A percentile compares a stretch with the other conserved stretches of the same genome.
phyloP scores from a whole-genome alignment of 2,888 invertebrate genomes.

The Temnothorax rugatulus region DNA sequence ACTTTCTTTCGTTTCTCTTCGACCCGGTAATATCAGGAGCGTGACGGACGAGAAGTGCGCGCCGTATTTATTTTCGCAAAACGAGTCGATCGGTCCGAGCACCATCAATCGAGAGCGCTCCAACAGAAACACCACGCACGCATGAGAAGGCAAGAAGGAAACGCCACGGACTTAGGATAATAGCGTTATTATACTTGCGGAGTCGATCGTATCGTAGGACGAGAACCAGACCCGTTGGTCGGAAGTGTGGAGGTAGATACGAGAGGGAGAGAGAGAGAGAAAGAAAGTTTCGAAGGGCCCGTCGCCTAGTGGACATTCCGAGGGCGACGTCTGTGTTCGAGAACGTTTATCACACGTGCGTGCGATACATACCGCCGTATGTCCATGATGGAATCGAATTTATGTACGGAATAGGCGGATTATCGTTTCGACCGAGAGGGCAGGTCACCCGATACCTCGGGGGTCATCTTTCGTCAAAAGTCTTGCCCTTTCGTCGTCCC shows the following conservation, averaged over 20 bases:
- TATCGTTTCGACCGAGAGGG: constrained; percentile 49
- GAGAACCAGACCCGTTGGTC: constrained; percentile 70
- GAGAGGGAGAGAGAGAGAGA: constrained; percentile 13
- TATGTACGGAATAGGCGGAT: constrained; percentile 34
- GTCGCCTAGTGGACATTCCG: constrained; percentile 31
- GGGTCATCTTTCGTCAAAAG: constrained; percentile 61
- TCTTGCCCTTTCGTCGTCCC: constrained; percentile 54
- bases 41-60: constrained; percentile 60
- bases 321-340: constrained; percentile 47
- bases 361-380: constrained; percentile 19
- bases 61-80: constrained; percentile 66
- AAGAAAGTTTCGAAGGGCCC: constrained; percentile 56
- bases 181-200: constrained; percentile 75
- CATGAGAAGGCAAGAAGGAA: constrained; percentile 63
- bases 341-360: constrained; percentile 59
- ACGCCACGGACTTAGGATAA: constrained; percentile 68
- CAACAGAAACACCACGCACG: constrained; percentile 51
- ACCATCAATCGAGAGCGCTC: constrained; percentile 67
- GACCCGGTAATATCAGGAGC: constrained; percentile 31
- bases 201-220: constrained; percentile 74
- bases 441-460: constrained; percentile 49
- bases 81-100: constrained; percentile 47
- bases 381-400: constrained; percentile 10
- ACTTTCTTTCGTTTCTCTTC: constrained; percentile 20
- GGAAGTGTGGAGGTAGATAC: constrained; percentile 51